A percentile compares a stretch with the other conserved stretches of the same genome.
Evolutionary conservation across 2,888 invertebrate genomes (phyloP).

Genomic region (Drosophila anomelani): DNA sequence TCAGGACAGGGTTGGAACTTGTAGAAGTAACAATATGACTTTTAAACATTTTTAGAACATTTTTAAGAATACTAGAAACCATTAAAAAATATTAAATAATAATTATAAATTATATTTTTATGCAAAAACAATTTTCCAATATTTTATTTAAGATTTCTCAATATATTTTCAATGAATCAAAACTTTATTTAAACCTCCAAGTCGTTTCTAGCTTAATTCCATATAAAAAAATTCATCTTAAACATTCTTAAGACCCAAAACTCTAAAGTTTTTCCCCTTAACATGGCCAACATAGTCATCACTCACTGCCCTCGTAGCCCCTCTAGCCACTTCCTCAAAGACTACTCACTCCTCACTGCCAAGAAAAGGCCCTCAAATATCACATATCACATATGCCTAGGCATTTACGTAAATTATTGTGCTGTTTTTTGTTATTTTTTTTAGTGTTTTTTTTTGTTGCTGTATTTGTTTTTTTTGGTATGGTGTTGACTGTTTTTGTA

Average conservation of each 20-base stretch:
- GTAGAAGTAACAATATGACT: not conserved
- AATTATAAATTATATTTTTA: not conserved
- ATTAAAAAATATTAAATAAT: not conserved
- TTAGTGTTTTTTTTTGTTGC: conserved; percentile 1
- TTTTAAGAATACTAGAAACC: too few relatives aligned
- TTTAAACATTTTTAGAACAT: not conserved
- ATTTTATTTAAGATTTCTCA: not conserved
- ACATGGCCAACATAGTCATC: conserved; percentile 8
- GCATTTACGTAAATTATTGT: conserved; percentile 68
- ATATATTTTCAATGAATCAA: not conserved
- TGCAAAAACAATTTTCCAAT: not conserved
- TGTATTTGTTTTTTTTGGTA: conserved; percentile 4
- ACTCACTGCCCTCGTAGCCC: conserved; percentile 20
- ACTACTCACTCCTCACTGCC: conserved; percentile 3
- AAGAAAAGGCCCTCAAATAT: conserved; percentile 23
- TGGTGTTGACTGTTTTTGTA: conserved; percentile 24
- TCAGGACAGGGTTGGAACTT: not conserved
- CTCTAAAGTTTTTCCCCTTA: not conserved
- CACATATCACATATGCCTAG: conserved; percentile 59
- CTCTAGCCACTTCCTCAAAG: not conserved
- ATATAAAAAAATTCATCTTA: not conserved
- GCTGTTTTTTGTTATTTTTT: conserved; percentile 56
- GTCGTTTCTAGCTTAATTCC: not conserved
- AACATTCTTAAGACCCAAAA: conserved; percentile 8
- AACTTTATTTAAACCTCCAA: not conserved